Base-by-base conservation (phyloP, 2,113 vertebrate genomes). In the Echinops telfairi region DNA sequence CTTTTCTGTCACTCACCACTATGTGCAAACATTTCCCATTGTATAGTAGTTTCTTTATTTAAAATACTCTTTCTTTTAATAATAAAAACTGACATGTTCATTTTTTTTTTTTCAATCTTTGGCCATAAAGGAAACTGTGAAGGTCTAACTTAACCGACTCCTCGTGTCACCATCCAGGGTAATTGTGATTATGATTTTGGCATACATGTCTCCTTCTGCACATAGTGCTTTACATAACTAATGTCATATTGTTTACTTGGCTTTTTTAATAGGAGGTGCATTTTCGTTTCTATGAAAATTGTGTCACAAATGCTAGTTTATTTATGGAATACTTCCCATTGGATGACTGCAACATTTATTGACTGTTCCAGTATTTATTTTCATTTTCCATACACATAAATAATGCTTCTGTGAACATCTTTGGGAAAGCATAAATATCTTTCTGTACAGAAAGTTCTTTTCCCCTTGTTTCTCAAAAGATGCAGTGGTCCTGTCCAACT, bases 71-170 rank as follows among this genome's bases (percentile, higher is more conserved):
- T 53, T 53, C 12, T 53, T 53, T 53, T 84, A 29, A 90, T 83
- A 73, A 77, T 53, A 79, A 90, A 91, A 86, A 88, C 87, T 15
- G 71, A 68, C 43, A 36, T 20, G 29, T 25, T 77, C 12, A 27
- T 68, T 82, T 92, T 88, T 68, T 82, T 92, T 88, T 71, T 38
- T 77, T 53, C 12, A 64, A 82, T 40, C 31, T 77, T 90, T 90
- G 38, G 71, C 90, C 83, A 31, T 47, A 31, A 40, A 80, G 40
- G 79, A 83, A 87, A 79, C 27, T 43, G 19, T 86, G 82, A 86
- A 94, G 33, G 86, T 76, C 93, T 86, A 40, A 88, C 58, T 84
- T 20, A 73, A 53, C 12, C 47, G 47, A 53, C 27, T 12, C 60
- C 12, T 86, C 33, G 25, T 53, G 38, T 43, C 47, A 53, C 47